Evolutionary conservation across 2,888 invertebrate species (phyloP), one percentile per base, ranked within the genome.

Genomic region (Drosophila mettleri): DNA sequence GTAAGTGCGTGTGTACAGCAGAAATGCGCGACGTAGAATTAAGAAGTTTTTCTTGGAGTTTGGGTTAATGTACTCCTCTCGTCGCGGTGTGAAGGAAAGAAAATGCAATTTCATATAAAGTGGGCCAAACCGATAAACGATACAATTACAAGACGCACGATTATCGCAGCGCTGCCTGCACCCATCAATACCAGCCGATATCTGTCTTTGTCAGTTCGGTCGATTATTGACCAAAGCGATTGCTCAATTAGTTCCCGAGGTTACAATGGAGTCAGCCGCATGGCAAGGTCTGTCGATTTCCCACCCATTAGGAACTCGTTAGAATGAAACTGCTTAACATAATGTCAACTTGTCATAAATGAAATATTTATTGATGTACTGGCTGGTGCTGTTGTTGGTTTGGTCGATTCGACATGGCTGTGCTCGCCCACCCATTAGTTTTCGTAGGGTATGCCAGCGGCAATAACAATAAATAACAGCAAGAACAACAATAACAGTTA

Each of bases 321-420:
- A n/a, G 39, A 34, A 31, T 10, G 22, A 55, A 62, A 63, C 43
- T 71, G 48, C 48, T 59, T 57, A 61, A 54, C 63, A 41, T 36
- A 74, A 62, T 72, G 75, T 75, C 71, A 69, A 86, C 72, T 77
- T 77, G 80, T 82, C 86, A 83, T 75, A 86, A 75, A 62, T 80
- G 62, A 73, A 67, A 69, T 80, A 82, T 84, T 86, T 83, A 86
- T 86, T 83, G 69, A 74, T 54, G 58, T 55, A 43, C 52, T 57
- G 29, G 45, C 18, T 24, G 18, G 16, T 39, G 27, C 57, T 34
- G 45, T 38, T 66, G 24, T 58, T 45, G 64, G 60, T 65, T 64
- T 57, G 69, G 18, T 31, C 51, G 38, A 16, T 12, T 36, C 6
- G 39, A 59, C 24, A 12, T 62, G 27, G 39, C 27, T 16, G 24